Conservation (phyloP, 1,140 invertebrate genomes). For the Dreissena polymorpha region DNA sequence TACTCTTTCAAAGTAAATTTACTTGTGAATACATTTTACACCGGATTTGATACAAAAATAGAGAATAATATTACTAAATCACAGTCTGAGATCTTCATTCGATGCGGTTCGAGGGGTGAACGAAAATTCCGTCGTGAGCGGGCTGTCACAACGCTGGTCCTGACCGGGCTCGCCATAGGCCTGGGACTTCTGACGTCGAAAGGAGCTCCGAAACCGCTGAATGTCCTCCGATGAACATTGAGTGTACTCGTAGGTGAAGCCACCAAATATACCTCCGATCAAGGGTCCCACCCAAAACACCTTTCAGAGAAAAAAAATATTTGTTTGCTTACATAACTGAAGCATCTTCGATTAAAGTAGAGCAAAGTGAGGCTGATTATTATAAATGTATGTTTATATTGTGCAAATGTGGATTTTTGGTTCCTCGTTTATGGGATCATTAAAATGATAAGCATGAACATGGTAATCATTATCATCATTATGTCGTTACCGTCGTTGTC, state of each 20-base stretch:
- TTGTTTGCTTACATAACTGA: neutral
- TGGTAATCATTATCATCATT: too few relatives aligned
- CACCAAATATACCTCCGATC: constrained; percentile 72
- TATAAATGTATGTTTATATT: too few relatives aligned
- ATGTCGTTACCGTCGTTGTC: too few relatives aligned
- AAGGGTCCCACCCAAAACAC: constrained; percentile 78
- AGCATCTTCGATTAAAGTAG: neutral
- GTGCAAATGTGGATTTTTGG: too few relatives aligned
- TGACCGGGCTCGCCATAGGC: neutral
- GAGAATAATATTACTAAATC: neutral
- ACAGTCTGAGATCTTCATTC: neutral
- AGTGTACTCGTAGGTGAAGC: constrained; percentile 66
- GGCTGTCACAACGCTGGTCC: neutral
- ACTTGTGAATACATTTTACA: too few relatives aligned
- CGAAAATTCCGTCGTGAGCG: neutral
- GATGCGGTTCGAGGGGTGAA: neutral
- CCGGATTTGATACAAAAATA: neutral
- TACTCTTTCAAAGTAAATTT: too few relatives aligned
- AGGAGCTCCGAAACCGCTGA: constrained; percentile 42
- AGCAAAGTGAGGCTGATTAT: too few relatives aligned
- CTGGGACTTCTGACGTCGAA: neutral
- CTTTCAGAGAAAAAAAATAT: constrained; percentile 39
- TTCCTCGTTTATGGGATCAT: too few relatives aligned
- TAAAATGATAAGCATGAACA: too few relatives aligned
- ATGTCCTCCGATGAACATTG: constrained; percentile 55